phyloP scores from a whole-genome alignment of 2,888 invertebrate genomes.

The Euproctis similis region DNA sequence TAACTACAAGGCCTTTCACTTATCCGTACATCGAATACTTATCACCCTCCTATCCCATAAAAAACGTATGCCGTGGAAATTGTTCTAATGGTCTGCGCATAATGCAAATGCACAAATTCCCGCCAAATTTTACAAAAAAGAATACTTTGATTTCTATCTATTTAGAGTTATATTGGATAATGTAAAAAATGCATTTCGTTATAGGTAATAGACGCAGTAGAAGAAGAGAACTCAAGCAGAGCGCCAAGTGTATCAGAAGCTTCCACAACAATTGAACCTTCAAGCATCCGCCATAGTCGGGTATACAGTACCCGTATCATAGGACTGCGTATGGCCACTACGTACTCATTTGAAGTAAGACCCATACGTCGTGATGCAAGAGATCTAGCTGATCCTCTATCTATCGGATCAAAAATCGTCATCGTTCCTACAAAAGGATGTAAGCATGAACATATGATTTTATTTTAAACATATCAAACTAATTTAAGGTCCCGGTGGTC shows the following conservation, averaged over 20 bases:
- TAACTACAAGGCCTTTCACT: no score
- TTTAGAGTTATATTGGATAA: no score
- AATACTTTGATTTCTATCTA: no score
- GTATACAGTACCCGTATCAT: constrained; percentile 77
- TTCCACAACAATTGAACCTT: constrained; percentile 28
- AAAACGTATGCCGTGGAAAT: no score
- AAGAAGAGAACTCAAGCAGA: constrained; percentile 40
- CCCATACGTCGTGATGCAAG: constrained; percentile 73
- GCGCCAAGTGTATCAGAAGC: constrained; percentile 24
- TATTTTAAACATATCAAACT: no score
- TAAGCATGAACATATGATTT: no score
- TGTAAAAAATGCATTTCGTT: constrained; percentile 8
- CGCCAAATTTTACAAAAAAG: no score
- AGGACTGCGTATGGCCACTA: constrained; percentile 87
- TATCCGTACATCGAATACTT: no score
- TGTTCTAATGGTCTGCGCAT: no score
- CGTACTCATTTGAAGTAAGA: constrained; percentile 85
- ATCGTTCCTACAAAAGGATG: constrained; percentile 89
- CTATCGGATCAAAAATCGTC: constrained; percentile 80
- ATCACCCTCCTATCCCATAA: no score
- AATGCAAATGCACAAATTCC: no score
- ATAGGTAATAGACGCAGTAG: constrained; percentile 55
- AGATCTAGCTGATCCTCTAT: constrained; percentile 68
- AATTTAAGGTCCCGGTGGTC: no score
- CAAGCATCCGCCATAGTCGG: constrained; percentile 39